These are phyloP conservation scores for Chrysocyon brachyurus DNA, from an alignment of 2,797 vertebrate genomes.

Conservation along the genomic window DNA sequence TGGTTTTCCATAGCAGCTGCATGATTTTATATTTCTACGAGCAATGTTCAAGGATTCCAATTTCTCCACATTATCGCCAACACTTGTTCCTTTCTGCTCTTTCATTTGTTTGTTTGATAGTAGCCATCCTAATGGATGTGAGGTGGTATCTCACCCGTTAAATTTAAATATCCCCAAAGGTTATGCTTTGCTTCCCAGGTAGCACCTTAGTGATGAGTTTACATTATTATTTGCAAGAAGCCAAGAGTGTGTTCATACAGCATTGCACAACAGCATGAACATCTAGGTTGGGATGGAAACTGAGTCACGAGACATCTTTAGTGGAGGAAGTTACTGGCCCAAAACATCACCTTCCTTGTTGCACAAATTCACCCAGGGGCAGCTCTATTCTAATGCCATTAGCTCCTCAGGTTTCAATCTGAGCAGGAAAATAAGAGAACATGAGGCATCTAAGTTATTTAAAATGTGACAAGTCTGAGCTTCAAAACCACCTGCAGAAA, in stretches of 20 bases:
- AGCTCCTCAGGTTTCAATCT: not conserved
- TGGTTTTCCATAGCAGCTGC: not conserved
- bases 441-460: not conserved
- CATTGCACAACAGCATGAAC: accelerated
- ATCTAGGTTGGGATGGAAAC: not conserved
- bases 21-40: not conserved
- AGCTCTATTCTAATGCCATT: not conserved
- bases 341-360: not conserved
- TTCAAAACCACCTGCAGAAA: not conserved
- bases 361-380: too few relatives aligned
- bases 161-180: not conserved
- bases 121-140: not conserved
- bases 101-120: not conserved
- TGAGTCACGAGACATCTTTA: not conserved
- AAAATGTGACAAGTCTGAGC: not conserved
- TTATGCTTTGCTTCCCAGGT: not conserved
- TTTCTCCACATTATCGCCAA: not conserved
- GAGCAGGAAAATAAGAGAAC: not conserved
- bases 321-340: not conserved
- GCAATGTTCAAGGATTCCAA: not conserved
- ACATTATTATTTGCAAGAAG: not conserved
- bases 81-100: not conserved
- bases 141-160: not conserved
- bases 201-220: not conserved
- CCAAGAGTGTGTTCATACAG: not conserved